phyloP scores from a whole-genome alignment of 1,140 invertebrate genomes.

The Halictus rubicundus region DNA sequence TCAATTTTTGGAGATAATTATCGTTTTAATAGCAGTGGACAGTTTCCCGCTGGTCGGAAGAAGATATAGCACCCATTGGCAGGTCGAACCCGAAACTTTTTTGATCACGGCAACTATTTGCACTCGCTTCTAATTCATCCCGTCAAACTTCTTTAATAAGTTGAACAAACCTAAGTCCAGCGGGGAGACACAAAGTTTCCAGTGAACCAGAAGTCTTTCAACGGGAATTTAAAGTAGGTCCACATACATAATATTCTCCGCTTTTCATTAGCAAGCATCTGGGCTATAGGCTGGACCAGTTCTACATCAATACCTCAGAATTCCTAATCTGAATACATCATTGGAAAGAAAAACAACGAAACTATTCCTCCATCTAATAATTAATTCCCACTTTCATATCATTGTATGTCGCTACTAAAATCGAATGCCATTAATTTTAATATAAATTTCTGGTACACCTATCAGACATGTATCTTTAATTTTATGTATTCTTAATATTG shows the following conservation, averaged over 20 bases:
- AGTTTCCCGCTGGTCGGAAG: neutral
- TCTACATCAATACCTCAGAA: too few species aligned
- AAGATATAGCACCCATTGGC: neutral
- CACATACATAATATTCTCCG: neutral
- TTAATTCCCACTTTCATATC: too few species aligned
- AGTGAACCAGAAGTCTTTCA: slow-evolving; percentile 35
- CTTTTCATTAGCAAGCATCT: slow-evolving; percentile 18
- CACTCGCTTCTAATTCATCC: slow-evolving; percentile 27
- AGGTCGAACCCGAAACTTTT: neutral
- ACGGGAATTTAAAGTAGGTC: slow-evolving; percentile 26
- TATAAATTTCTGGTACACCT: too few species aligned
- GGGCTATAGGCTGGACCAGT: neutral
- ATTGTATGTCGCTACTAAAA: too few species aligned
- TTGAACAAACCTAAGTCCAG: slow-evolving; percentile 22
- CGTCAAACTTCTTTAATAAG: slow-evolving; percentile 33
- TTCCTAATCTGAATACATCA: too few species aligned
- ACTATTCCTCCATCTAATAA: too few species aligned
- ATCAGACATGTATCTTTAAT: too few species aligned
- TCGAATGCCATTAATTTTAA: too few species aligned
- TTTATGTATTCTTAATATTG: too few species aligned
- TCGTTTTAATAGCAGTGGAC: too few species aligned
- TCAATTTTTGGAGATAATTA: too few species aligned
- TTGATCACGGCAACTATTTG: slow-evolving; percentile 28
- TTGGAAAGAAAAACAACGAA: too few species aligned
- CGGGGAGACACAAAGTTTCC: slow-evolving; percentile 22